Base-by-base conservation (phyloP, 2,113 vertebrate species). In the Spheniscus mendiculus region DNA sequence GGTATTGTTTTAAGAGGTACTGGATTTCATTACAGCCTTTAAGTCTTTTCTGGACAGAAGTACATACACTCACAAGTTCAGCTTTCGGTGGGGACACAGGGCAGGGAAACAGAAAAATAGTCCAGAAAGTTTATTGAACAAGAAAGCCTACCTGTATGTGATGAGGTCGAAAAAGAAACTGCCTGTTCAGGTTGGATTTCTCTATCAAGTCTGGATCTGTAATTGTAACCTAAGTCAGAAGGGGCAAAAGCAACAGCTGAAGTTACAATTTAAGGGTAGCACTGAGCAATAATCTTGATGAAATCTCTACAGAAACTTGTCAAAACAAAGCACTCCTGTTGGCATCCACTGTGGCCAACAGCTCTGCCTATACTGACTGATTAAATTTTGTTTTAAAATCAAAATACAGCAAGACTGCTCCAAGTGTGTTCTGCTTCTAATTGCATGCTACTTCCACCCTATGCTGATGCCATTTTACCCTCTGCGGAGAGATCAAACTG, bases 191-290 rank as follows among this genome's bases (percentile, higher is more conserved):
- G 97, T 99, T 99, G 56, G 99, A 99, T 97, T 99, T 99, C 98
- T 99, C 99, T 95, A 99, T 99, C 94, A 99, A 98, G 97, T 99
- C 99, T 88, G 99, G 99, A 97, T 99, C 99, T 97, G 99, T 99
- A 97, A 99, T 97, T 96, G 98, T 99, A 83, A 99, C 98, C 99
- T 99, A 98, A 87, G 94, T 80, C 67, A 97, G 95, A 90, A 97
- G 32, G 26, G 89, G 45, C 84, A 97, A 88, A 97, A 88, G 66
- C 62, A 89, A 96, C n/a, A 96, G 65, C 65, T 76, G 40, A 82
- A 96, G 84, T 96, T 83, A 92, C 44, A 88, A 87, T 21, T 70
- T 36, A 74, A 67, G 32, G 4, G 4, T 15, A 82, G 69, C 55
- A 65, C 32, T 58, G 13, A 96, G 40, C 53, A 72, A 44, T 21